Evolutionary conservation across 2,797 vertebrate species (phyloP).

Genomic region (Molothrus aeneus): DNA sequence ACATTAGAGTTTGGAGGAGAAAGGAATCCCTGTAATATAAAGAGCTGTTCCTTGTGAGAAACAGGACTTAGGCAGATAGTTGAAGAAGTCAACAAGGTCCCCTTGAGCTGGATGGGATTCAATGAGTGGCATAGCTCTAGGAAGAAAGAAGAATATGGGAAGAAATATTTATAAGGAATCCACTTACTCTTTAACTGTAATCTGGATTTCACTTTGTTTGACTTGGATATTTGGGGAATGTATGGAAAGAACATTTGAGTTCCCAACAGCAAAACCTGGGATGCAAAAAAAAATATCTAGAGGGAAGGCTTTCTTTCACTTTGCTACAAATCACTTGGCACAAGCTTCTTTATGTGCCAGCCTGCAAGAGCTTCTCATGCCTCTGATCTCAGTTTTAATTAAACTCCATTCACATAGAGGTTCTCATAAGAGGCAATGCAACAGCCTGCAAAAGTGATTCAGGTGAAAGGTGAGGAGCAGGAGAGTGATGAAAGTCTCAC

Average conservation of each 20-base stretch:
- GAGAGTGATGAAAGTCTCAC: neutral
- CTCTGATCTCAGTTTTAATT: conserved; percentile 20
- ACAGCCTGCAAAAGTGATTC: neutral
- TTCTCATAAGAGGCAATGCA: neutral
- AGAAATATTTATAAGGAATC: neutral
- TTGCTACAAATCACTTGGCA: neutral
- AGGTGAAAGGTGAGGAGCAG: neutral
- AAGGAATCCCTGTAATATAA: neutral
- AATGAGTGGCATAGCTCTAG: neutral
- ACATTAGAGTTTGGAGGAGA: neutral
- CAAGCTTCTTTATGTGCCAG: neutral
- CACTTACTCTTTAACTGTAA: neutral
- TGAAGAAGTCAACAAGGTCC: neutral
- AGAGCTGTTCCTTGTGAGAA: neutral
- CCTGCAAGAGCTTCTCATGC: neutral
- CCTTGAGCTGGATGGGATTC: neutral
- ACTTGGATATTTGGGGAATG: neutral
- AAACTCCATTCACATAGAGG: neutral
- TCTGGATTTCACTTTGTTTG: neutral
- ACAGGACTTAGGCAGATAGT: neutral
- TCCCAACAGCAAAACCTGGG: neutral
- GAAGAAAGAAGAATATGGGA: neutral
- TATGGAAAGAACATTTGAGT: neutral
- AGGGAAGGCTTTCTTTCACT: neutral
- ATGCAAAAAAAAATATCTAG: neutral